Base-by-base conservation (phyloP, 2,113 vertebrate genomes). In the Colinus virginianus region DNA sequence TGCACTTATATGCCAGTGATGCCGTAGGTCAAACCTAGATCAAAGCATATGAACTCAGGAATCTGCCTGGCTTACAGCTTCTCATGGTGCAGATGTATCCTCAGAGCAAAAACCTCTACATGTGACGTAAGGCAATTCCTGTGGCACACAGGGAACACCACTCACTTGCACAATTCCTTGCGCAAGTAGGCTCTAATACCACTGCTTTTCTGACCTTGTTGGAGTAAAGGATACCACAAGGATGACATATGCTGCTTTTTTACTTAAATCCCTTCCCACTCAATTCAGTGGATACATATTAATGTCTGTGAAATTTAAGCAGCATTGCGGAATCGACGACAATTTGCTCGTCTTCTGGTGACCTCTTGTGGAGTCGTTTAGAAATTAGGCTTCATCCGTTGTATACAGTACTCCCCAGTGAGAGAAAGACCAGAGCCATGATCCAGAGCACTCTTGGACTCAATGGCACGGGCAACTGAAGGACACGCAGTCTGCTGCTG, bases 331-430 rank as follows among this genome's bases (percentile, higher is more conserved):
- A 94, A 88, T 86, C 79, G 28, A 48, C 36, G 71, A 77, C 67
- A 87, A 88, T 94, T 94, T 69, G 62, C 91, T 94, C 94, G 0
- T 90, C 90, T 91, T 58, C 58, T 93, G 96, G 88, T 94, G 95
- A 95, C 94, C 90, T 96, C 93, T 95, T 93, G 95, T 95, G 94
- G 93, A 94, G 82, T 91, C 91, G 34, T 71, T 94, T 88, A 91
- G 91, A 91, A 91, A 94, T 94, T 48, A 88, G 88, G 30, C 56
- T 88, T 40, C 55, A 79, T 93, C 72, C 0, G 0, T 64, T 75
- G 26, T 1, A 20, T 80, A 56, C 1, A 0, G 8, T 36, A 46
- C 5, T 3, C 93, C 80, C 40, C 11, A 32, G 72, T 34, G 32
- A 83, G 43, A 43, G 51, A 42, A 80, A 63, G 64, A 22, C 64